A percentile compares a stretch with the other conserved stretches of the same genome.
phyloP scores from a whole-genome alignment of 2,113 vertebrate species.

The Protobothrops mucrosquamatus region DNA sequence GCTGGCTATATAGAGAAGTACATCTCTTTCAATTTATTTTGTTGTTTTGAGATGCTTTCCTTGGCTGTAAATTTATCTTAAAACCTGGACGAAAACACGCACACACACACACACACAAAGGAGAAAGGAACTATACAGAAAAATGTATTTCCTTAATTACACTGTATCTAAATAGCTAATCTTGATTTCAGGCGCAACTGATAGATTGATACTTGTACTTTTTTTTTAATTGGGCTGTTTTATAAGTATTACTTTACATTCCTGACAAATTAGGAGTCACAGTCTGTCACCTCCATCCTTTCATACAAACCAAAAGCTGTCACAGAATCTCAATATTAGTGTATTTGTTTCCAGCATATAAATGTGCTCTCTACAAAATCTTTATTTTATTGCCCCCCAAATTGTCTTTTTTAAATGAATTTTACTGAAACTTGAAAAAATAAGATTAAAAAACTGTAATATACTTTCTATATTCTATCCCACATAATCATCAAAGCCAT shows the following conservation, averaged over 20 bases:
- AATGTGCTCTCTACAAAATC: background rate
- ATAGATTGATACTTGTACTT: background rate
- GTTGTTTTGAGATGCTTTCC: background rate
- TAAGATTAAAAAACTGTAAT: background rate
- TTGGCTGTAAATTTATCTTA: background rate
- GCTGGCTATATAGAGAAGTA: background rate
- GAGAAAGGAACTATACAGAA: background rate
- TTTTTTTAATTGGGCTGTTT: background rate
- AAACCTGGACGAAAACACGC: background rate
- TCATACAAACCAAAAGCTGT: background rate
- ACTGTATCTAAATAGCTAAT: background rate
- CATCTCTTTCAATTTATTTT: slow-evolving; percentile 6
- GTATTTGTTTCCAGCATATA: background rate
- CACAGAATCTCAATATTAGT: background rate
- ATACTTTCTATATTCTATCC: background rate
- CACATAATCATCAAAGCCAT: background rate
- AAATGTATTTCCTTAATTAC: background rate
- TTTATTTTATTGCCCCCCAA: background rate
- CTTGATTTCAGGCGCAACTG: background rate
- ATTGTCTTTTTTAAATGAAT: background rate
- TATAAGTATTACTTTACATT: background rate
- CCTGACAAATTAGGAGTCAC: background rate
- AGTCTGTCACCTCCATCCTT: background rate
- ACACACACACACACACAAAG: background rate
- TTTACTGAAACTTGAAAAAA: background rate